Percentiles rank a stretch among this genome's conserved stretches.
Evolutionary conservation across 23 tunicate genomes (phyloP).

Genomic region (Trididemnum clinides): DNA sequence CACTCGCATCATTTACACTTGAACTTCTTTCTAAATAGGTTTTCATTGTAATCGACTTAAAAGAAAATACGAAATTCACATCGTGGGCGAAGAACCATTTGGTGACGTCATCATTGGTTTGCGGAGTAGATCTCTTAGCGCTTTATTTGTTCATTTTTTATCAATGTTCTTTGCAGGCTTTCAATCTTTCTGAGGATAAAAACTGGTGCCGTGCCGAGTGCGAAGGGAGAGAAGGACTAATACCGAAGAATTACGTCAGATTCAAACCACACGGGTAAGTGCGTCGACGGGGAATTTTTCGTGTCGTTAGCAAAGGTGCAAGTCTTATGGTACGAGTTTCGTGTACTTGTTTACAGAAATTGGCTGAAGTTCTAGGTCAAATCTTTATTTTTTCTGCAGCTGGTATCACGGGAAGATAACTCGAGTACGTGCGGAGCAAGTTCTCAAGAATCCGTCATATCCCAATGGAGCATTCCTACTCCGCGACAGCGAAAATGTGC

Average conservation of each 20-base stretch:
- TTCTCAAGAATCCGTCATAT: slow-evolving; percentile 43
- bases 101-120: too few relatives aligned
- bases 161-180: slow-evolving; percentile 46
- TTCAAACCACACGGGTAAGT: slow-evolving; percentile 76
- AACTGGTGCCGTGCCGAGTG: slow-evolving; percentile 96
- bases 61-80: too few relatives aligned
- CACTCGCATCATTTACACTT: neutral
- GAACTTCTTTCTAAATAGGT: too few relatives aligned
- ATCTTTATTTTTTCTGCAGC: slow-evolving; percentile 37
- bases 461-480: slow-evolving; percentile 96
- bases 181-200: slow-evolving; percentile 78
- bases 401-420: slow-evolving; percentile 94
- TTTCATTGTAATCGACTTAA: too few relatives aligned
- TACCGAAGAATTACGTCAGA: slow-evolving; percentile 92
- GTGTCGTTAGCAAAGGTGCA: too few relatives aligned
- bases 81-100: too few relatives aligned
- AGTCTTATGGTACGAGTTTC: too few relatives aligned
- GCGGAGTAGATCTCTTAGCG: too few relatives aligned
- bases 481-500: slow-evolving; percentile 95
- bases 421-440: slow-evolving; percentile 75
- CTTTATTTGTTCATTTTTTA: too few relatives aligned
- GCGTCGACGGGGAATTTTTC: too few relatives aligned
- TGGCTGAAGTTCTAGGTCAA: neutral
- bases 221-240: slow-evolving; percentile 70
- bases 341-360: neutral